Evolutionary conservation across 2,888 invertebrate species (phyloP).

Genomic region (Pammene aurita): DNA sequence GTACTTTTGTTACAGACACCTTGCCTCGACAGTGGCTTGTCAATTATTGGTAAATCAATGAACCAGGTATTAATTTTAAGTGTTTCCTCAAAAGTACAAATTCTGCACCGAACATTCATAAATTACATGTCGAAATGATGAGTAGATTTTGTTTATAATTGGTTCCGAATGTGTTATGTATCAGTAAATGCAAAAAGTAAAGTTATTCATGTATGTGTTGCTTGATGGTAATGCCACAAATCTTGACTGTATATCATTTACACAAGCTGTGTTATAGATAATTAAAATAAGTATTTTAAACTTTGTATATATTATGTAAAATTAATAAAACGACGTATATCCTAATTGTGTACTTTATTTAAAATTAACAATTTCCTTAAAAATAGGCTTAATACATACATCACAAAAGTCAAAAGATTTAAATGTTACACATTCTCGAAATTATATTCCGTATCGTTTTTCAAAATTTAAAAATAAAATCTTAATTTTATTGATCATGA

Average conservation of each 20-base stretch:
- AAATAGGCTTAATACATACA: background rate
- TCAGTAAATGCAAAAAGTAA: background rate
- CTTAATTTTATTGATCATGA: too few relatives aligned
- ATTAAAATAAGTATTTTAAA: constrained; percentile 14
- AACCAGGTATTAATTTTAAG: background rate
- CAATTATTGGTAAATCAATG: too few relatives aligned
- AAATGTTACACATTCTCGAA: background rate
- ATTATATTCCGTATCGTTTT: background rate
- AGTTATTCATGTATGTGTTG: constrained; percentile 5
- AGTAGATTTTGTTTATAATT: background rate
- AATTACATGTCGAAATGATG: background rate
- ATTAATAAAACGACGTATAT: constrained; percentile 31
- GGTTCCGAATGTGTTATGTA: background rate
- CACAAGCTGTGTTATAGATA: constrained; percentile 13
- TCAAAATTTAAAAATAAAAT: too few relatives aligned
- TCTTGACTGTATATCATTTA: constrained; percentile 14
- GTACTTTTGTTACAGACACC: too few relatives aligned
- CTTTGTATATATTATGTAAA: constrained; percentile 36
- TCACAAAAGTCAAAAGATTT: constrained; percentile 13
- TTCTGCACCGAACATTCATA: background rate
- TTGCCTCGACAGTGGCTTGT: too few relatives aligned
- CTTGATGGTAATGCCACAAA: constrained; percentile 18
- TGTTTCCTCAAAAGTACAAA: constrained; percentile 13
- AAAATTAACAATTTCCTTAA: constrained; percentile 11
- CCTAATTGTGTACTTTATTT: constrained; percentile 29